Conservation (phyloP, 2,113 vertebrate genomes). For the Cathartes aura region DNA sequence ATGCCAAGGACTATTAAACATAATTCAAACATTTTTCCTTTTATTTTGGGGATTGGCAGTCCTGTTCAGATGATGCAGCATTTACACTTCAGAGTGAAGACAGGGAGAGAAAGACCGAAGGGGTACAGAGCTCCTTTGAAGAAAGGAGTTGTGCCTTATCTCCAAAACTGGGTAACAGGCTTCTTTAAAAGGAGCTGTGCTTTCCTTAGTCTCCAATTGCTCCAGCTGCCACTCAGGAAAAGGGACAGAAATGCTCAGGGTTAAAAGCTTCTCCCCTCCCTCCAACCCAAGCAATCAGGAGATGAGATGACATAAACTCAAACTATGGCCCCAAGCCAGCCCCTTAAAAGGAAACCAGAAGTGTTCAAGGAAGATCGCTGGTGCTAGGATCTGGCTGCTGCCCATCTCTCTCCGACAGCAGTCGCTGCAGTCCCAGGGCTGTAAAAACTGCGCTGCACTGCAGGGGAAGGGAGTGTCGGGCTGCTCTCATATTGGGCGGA, state of each 20-base stretch:
- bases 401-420: neutral
- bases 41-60: neutral
- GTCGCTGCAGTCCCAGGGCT: neutral
- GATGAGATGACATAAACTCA: neutral
- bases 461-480: neutral
- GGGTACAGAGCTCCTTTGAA: neutral
- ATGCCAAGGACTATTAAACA: neutral
- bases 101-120: neutral
- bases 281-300: neutral
- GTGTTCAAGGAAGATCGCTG: neutral
- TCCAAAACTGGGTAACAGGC: neutral
- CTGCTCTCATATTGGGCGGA: fast-evolving
- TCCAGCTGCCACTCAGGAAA: neutral
- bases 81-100: neutral
- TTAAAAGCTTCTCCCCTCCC: neutral
- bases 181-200: neutral
- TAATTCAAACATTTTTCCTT: neutral
- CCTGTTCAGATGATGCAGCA: neutral
- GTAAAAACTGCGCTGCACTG: neutral
- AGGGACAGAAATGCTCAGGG: neutral
- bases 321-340: neutral
- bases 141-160: neutral
- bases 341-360: neutral
- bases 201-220: neutral
- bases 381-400: neutral